These are phyloP conservation scores for Neotoxoptera formosana DNA, from an alignment of 1,140 invertebrate species.

Conservation along the genomic window DNA sequence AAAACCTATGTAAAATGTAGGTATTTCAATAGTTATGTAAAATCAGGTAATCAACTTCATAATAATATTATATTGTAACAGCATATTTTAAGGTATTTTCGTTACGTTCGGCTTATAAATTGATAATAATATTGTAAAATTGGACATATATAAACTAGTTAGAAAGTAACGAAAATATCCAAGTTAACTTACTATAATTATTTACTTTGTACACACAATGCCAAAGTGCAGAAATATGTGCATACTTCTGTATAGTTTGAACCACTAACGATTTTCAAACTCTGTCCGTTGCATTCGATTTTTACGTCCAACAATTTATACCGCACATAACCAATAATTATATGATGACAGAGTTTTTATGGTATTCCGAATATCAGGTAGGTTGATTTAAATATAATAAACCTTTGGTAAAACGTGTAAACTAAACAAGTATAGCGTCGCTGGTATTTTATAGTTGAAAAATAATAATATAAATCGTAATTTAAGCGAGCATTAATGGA, in stretches of 20 bases:
- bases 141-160: not conserved
- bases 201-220: not conserved
- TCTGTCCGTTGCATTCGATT: not conserved
- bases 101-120: not conserved
- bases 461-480: not conserved
- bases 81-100: not conserved
- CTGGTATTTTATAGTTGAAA: not conserved
- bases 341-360: not conserved
- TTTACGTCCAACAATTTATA: not conserved
- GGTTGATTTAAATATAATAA: not conserved
- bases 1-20: slow-evolving; percentile 3
- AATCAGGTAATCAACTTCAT: slow-evolving; percentile 18
- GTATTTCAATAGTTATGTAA: slow-evolving; percentile 27
- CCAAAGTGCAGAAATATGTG: not conserved
- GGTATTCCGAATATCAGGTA: not conserved
- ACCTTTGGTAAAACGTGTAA: not conserved
- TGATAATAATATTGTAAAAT: not conserved
- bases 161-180: not conserved
- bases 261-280: not conserved
- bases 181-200: not conserved
- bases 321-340: not conserved
- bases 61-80: not conserved
- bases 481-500: not conserved
- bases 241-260: slow-evolving; percentile 8
- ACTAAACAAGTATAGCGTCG: not conserved